Conservation (phyloP, 2,113 vertebrate genomes). For the Podarcis cretensis region DNA sequence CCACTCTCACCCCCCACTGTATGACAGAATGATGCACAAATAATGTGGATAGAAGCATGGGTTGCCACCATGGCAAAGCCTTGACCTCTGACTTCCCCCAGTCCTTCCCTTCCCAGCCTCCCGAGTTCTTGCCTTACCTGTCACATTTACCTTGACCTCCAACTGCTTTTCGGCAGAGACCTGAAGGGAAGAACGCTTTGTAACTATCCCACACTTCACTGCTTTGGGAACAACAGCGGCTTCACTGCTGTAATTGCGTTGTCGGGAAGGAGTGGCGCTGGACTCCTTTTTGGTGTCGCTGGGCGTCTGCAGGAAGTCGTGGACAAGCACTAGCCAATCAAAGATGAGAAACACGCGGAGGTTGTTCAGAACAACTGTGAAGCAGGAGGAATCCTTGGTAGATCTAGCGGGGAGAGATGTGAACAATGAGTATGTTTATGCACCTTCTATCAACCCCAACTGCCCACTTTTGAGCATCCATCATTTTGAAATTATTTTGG, state of each 20-base stretch:
- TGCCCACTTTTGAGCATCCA: not conserved
- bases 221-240: constrained; percentile 85
- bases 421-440: not conserved
- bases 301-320: constrained; percentile 86
- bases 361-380: constrained; percentile 96
- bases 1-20: not conserved
- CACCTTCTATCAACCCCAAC: too few relatives aligned
- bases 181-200: constrained; percentile 90
- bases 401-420: constrained; percentile 76
- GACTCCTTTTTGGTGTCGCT: constrained; percentile 75
- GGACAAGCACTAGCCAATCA: constrained; percentile 92
- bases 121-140: constrained; percentile 77
- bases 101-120: not conserved
- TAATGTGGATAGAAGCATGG: not conserved
- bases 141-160: constrained; percentile 96
- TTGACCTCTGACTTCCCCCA: too few relatives aligned
- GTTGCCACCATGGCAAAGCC: too few relatives aligned
- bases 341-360: constrained; percentile 96
- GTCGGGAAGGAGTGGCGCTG: constrained; percentile 36
- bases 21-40: not conserved
- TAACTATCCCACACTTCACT: constrained; percentile 93
- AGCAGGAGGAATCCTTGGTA: constrained; percentile 92
- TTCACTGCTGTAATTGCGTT: constrained; percentile 70
- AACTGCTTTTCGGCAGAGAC: constrained; percentile 85
- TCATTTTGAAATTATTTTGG: not conserved